phyloP scores from a whole-genome alignment of 2,888 invertebrate genomes.

The Ophonus ardosiacus region DNA sequence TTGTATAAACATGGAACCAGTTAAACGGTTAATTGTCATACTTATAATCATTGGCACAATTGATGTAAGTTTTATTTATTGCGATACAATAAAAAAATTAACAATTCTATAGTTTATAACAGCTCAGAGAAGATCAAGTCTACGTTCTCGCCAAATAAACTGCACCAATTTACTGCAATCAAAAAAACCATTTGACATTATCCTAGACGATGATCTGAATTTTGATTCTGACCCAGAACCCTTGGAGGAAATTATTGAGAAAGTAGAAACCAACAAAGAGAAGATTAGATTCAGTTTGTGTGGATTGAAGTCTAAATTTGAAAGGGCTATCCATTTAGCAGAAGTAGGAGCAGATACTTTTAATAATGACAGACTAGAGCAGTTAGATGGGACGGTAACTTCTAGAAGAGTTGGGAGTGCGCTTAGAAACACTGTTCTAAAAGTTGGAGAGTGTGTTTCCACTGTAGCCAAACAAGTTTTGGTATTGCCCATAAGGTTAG shows the following conservation, averaged over 20 bases:
- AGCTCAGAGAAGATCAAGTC: not conserved
- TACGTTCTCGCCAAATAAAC: not conserved
- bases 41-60: not conserved
- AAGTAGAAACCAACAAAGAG: not conserved
- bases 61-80: slow-evolving; percentile 2
- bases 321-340: slow-evolving; percentile 3
- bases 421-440: slow-evolving; percentile 7
- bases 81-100: not conserved
- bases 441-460: slow-evolving; percentile 39
- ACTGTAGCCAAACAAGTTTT: slow-evolving; percentile 7
- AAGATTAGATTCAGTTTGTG: slow-evolving; percentile 19
- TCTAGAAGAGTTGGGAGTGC: slow-evolving; percentile 17
- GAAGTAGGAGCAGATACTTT: slow-evolving; percentile 35
- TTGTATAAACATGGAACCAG: slow-evolving; percentile 9
- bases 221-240: slow-evolving; percentile 8
- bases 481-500: slow-evolving; percentile 4
- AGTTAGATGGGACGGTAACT: slow-evolving; percentile 20
- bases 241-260: not conserved
- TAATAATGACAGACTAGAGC: slow-evolving; percentile 20
- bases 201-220: slow-evolving; percentile 1
- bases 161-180: not conserved
- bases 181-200: slow-evolving; percentile 12
- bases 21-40: not conserved
- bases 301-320: not conserved
- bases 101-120: not conserved